Conservation (phyloP, 2,797 vertebrate species). For the Trichosurus vulpecula region DNA sequence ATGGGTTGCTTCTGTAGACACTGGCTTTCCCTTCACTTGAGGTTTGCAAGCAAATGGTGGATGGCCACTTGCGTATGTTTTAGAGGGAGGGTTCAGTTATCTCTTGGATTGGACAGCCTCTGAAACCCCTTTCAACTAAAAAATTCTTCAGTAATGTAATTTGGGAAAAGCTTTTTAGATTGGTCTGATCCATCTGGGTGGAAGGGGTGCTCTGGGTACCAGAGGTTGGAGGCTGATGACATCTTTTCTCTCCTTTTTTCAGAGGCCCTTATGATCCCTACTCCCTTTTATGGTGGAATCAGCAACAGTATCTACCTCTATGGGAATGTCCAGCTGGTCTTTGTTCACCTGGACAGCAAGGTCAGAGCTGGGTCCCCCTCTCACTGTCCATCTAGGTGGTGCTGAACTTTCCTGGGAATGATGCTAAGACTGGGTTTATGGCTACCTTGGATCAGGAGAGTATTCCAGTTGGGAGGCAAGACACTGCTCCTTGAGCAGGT, state of each 20-base stretch:
- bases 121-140: not conserved
- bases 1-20: not conserved
- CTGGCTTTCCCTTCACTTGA: not conserved
- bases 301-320: constrained; percentile 87
- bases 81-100: not conserved
- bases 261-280: constrained; percentile 93
- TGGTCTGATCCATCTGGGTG: not conserved
- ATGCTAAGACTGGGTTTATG: not conserved
- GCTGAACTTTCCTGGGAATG: not conserved
- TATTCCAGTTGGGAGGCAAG: not conserved
- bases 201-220: not conserved
- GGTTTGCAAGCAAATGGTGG: not conserved
- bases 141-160: not conserved
- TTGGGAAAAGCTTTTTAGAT: not conserved
- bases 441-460: not conserved
- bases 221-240: constrained; percentile 15
- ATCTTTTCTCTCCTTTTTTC: constrained; percentile 58
- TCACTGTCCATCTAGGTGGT: not conserved
- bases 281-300: constrained; percentile 91
- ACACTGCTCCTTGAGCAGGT: not conserved
- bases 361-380: constrained; percentile 81
- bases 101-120: not conserved
- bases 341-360: constrained; percentile 90
- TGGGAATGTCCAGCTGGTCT: constrained; percentile 89
- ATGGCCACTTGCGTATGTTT: not conserved